These are phyloP conservation scores for Diarsia rubi DNA, from an alignment of 2,888 invertebrate genomes.

Conservation along the genomic window DNA sequence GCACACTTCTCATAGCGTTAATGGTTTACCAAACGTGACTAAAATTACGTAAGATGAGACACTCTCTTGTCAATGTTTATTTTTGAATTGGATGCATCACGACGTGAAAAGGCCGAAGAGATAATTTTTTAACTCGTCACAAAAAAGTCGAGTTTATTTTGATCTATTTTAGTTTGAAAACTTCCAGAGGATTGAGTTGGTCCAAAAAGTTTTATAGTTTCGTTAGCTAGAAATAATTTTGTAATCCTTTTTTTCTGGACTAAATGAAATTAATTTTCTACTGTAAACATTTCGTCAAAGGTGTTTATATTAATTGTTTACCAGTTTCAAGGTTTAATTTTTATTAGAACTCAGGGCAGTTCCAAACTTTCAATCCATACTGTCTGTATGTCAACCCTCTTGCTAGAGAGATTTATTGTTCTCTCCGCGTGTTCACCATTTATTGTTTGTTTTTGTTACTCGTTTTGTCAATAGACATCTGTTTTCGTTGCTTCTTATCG, in stretches of 20 bases:
- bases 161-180: slow-evolving; percentile 48
- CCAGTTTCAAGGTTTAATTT: background rate
- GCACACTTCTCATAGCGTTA: slow-evolving; percentile 19
- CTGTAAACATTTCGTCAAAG: slow-evolving; percentile 7
- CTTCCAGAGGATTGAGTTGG: slow-evolving; percentile 18
- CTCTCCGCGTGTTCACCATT: slow-evolving; percentile 70
- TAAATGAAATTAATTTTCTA: slow-evolving; percentile 2
- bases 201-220: slow-evolving; percentile 24
- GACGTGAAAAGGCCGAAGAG: slow-evolving; percentile 38
- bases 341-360: slow-evolving; percentile 12
- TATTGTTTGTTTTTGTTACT: slow-evolving; percentile 80
- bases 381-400: slow-evolving; percentile 50
- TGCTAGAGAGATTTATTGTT: slow-evolving; percentile 76
- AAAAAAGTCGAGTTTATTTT: slow-evolving; percentile 47
- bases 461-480: slow-evolving; percentile 82
- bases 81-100: slow-evolving; percentile 45
- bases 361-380: slow-evolving; percentile 17
- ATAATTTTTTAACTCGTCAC: slow-evolving; percentile 50
- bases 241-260: background rate
- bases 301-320: slow-evolving; percentile 27
- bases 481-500: slow-evolving; percentile 75
- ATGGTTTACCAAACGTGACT: slow-evolving; percentile 69
- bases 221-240: slow-evolving; percentile 8
- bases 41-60: slow-evolving; percentile 72
- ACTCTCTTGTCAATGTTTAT: slow-evolving; percentile 73